A percentile compares a stretch with the other conserved stretches of the same genome.
Conservation (phyloP, 2,888 invertebrate genomes). For the Philereme vetulata region DNA sequence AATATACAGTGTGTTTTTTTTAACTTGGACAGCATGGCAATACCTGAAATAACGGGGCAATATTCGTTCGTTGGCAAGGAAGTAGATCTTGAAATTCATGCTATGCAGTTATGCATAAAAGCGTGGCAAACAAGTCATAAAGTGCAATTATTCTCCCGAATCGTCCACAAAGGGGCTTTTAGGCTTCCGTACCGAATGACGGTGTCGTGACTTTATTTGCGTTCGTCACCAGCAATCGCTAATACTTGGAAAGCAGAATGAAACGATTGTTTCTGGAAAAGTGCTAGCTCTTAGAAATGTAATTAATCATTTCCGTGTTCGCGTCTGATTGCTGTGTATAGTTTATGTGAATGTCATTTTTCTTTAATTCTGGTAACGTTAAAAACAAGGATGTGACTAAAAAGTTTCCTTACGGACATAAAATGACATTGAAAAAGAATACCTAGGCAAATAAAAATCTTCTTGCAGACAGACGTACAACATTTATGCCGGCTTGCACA, state of each 20-base stretch:
- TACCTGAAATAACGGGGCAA: not conserved
- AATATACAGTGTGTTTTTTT: too few species aligned
- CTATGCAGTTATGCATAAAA: constrained; percentile 8
- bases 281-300: too few species aligned
- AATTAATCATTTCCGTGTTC: too few species aligned
- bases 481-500: too few species aligned
- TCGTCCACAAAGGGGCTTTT: constrained; percentile 16
- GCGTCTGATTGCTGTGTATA: too few species aligned
- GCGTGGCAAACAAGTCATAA: constrained; percentile 2
- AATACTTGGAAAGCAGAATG: not conserved
- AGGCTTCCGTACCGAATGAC: not conserved
- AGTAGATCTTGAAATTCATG: constrained; percentile 5
- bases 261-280: not conserved
- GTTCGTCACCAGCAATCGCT: constrained; percentile 7
- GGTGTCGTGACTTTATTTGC: not conserved
- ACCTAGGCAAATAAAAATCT: too few species aligned
- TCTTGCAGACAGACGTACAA: too few species aligned
- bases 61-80: not conserved
- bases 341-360: too few species aligned
- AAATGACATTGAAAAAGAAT: too few species aligned
- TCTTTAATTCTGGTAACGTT: too few species aligned
- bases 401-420: too few species aligned
- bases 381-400: too few species aligned
- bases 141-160: constrained; percentile 3
- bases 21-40: not conserved